These are phyloP conservation scores for Caenorhabditis panamensis DNA, from an alignment of 2,888 invertebrate genomes.

Conservation along the genomic window DNA sequence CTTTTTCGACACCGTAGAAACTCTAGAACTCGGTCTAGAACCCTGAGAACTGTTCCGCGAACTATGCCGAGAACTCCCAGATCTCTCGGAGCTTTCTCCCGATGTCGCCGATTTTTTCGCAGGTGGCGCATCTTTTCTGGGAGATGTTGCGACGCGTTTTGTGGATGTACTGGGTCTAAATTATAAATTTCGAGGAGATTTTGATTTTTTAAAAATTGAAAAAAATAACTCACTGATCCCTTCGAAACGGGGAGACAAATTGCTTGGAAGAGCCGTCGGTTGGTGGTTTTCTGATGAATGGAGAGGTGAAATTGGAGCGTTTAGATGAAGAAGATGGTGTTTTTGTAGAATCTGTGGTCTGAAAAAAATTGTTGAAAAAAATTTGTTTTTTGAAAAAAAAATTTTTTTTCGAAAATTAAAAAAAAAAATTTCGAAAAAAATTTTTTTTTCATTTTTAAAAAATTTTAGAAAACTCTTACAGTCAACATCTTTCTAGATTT, in stretches of 20 bases:
- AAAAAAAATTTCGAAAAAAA: no score
- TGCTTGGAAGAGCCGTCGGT: conserved; percentile 5
- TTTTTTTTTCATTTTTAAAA: no score
- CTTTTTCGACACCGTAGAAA: not conserved
- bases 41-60: not conserved
- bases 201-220: conserved; percentile 3
- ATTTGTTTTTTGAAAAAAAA: not conserved
- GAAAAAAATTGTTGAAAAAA: not conserved
- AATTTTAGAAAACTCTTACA: conserved; percentile 4
- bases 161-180: not conserved
- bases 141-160: not conserved
- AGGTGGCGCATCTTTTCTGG: not conserved
- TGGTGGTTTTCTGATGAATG: conserved; percentile 12
- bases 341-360: not conserved
- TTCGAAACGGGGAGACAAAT: conserved; percentile 48
- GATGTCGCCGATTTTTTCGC: not conserved
- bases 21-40: not conserved
- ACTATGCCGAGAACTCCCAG: not conserved
- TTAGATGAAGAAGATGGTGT: not conserved
- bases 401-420: not conserved
- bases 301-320: conserved; percentile 24
- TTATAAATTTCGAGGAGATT: not conserved
- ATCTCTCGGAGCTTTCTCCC: not conserved
- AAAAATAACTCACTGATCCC: conserved; percentile 30
- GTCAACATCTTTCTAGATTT: conserved; percentile 39